Evolutionary conservation across 1,140 invertebrate species (phyloP), one percentile per base, ranked within the genome.

Genomic region (Diachasma alloeum): DNA sequence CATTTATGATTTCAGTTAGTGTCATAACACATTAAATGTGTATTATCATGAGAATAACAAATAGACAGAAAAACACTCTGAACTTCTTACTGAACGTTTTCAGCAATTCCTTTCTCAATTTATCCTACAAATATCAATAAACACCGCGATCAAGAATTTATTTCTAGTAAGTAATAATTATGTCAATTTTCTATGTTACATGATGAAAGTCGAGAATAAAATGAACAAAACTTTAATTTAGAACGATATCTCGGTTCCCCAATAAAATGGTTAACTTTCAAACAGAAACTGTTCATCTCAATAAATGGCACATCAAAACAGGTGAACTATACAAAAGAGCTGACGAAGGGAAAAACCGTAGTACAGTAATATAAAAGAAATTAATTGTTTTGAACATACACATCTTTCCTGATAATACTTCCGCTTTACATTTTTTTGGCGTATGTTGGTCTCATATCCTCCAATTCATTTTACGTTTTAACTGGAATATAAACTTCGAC

Each of bases 271-370:
- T 63, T 31, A 63, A 63, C 59, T 10, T 63, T 26, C 3, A 63
- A 26, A 63, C 37, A 77, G 75, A 42, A 36, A n/a, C 6, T 71
- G 59, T 63, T 63, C 19, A 13, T 26, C 19, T 26, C 3, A 26
- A 80, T 84, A 83, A 85, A 86, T 87, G 85, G 86, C 85, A 86
- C 85, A 83, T 75, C 6, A 63, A 63, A 63, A 63, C 59, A 24
- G 22, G 59, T 15, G 24, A 63, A 76, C 79, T 82, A 83, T 79
- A 78, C 75, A 81, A 63, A 26, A 31, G 4, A 63, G 22, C 11
- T 19, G 9, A 9, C 2, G 9, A 67, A 46, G 15, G 6, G 37
- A 53, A 76, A 11, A 76, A 70, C 17, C 17, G 19, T 63, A 63
- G 59, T 15, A 19, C 48, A 17, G 78, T 82, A 75, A 77, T 73